A percentile compares a stretch with the other conserved stretches of the same genome.
Evolutionary conservation across 2,888 invertebrate genomes (phyloP).

Genomic region (Vannuccia rotundouncinata): DNA sequence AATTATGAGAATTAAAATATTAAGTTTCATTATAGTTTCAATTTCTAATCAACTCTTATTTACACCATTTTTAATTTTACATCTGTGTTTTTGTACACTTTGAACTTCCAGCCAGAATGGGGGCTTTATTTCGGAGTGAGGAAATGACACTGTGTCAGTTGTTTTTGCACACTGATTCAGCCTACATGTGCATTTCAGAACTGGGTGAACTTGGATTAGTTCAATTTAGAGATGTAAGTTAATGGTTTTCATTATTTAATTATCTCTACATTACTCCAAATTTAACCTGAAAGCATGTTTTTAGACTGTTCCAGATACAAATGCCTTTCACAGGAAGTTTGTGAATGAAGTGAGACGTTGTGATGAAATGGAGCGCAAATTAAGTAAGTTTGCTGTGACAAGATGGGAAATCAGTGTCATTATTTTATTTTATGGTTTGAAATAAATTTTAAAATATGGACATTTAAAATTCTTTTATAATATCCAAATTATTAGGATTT

Average conservation of each 20-base stretch:
- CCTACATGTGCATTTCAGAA: conserved; percentile 85
- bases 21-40: too few relatives aligned
- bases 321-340: conserved; percentile 95
- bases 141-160: conserved; percentile 97
- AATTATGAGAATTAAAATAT: too few relatives aligned
- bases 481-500: conserved; percentile 66
- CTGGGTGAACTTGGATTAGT: conserved; percentile 85
- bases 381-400: conserved; percentile 60
- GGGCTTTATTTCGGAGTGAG: conserved; percentile 78
- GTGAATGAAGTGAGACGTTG: conserved; percentile 94
- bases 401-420: conserved; percentile 6
- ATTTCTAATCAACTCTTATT: too few relatives aligned
- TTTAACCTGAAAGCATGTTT: conserved; percentile 42
- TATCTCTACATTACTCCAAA: not conserved
- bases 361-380: conserved; percentile 96
- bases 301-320: conserved; percentile 89
- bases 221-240: conserved; percentile 89
- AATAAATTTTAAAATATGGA: too few relatives aligned
- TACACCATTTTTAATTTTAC: too few relatives aligned
- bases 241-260: too few relatives aligned
- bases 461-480: too few relatives aligned
- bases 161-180: conserved; percentile 89
- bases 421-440: not conserved
- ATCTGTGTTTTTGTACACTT: too few relatives aligned
- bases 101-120: too few relatives aligned